phyloP scores from a whole-genome alignment of 2,113 vertebrate genomes.

The Dryoscopus gambensis region DNA sequence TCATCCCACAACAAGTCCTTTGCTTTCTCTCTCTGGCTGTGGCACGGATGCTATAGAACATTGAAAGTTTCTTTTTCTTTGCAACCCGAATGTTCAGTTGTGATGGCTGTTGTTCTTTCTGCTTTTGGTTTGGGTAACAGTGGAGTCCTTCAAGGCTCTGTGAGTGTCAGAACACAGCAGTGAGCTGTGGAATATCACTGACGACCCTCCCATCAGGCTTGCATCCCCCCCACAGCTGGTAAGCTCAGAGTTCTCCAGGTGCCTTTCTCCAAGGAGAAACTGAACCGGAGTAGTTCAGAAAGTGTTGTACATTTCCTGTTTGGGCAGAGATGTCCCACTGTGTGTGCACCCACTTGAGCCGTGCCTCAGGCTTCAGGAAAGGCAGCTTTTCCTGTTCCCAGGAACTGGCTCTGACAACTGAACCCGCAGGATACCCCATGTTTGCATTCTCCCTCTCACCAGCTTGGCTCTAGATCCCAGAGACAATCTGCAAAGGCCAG shows the following conservation, averaged over 20 bases:
- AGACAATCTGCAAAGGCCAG: neutral
- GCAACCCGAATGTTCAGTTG: neutral
- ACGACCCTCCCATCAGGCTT: neutral
- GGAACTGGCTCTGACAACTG: neutral
- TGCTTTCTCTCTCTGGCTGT: neutral
- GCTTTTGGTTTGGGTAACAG: neutral
- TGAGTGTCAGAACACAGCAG: neutral
- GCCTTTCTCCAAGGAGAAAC: neutral
- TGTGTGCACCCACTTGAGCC: neutral
- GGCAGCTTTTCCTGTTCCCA: neutral
- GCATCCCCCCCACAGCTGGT: neutral
- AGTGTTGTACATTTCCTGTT: neutral
- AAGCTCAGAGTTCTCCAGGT: neutral
- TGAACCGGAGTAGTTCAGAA: neutral
- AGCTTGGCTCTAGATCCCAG: neutral
- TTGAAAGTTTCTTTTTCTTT: neutral
- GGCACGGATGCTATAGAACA: neutral
- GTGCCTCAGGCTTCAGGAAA: neutral
- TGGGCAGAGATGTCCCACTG: neutral
- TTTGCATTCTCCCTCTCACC: neutral
- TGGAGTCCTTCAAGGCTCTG: neutral
- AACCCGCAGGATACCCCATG: accelerated
- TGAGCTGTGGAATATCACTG: neutral
- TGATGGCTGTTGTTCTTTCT: neutral
- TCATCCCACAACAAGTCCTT: neutral